These are phyloP conservation scores for Drosophila pseudotakahashii DNA, from an alignment of 2,888 invertebrate genomes.

Conservation along the genomic window DNA sequence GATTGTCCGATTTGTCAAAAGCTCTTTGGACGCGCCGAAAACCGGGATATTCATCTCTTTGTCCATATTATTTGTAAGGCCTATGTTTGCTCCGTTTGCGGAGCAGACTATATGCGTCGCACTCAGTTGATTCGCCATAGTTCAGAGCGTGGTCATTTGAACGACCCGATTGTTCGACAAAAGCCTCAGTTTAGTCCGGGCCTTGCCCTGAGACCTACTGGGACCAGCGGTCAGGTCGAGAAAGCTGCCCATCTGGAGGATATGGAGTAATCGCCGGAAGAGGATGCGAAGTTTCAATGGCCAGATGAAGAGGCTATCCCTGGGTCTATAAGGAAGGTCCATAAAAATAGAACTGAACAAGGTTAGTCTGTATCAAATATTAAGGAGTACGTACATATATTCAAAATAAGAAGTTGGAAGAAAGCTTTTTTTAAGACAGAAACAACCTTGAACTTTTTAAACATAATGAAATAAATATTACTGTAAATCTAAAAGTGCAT, in stretches of 20 bases:
- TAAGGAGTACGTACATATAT: background rate
- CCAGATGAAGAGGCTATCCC: background rate
- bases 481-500: too few relatives aligned
- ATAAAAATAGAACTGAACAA: background rate
- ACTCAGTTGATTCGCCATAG: conserved; percentile 88
- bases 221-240: too few relatives aligned
- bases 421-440: background rate
- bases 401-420: background rate
- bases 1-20: conserved; percentile 93
- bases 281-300: background rate
- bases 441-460: background rate
- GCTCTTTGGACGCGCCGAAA: conserved; percentile 92
- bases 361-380: background rate
- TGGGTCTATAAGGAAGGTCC: background rate
- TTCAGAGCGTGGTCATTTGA: conserved; percentile 88
- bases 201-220: background rate
- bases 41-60: conserved; percentile 93
- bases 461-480: too few relatives aligned
- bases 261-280: background rate
- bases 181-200: conserved; percentile 87
- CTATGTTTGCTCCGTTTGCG: conserved; percentile 92
- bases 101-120: conserved; percentile 93
- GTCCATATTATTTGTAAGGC: conserved; percentile 94
- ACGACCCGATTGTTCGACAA: conserved; percentile 93
- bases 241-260: background rate